These are phyloP conservation scores for Hyperoplus lanceolatus DNA, from an alignment of 2,797 vertebrate species.

Conservation along the genomic window DNA sequence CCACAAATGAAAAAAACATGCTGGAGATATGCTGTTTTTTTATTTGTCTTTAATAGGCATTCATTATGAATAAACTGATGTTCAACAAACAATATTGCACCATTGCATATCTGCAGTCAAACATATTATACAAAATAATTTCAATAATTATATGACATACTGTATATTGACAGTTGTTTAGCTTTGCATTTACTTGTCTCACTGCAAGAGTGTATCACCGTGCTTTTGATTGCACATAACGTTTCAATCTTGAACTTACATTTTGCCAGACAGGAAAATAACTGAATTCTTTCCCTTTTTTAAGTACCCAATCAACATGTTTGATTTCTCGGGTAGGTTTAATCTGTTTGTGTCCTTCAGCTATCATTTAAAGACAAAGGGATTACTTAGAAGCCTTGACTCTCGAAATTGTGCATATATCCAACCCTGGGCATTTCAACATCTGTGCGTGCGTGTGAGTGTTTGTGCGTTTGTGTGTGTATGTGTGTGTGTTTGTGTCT, in stretches of 20 bases:
- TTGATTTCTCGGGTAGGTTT: background rate
- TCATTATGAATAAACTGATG: background rate
- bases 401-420: slow-evolving; percentile 47
- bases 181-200: background rate
- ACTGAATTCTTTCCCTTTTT: background rate
- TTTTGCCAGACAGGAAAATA: background rate
- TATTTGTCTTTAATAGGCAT: background rate
- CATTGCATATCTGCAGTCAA: slow-evolving; percentile 1
- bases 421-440: slow-evolving; percentile 47
- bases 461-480: background rate
- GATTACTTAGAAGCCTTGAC: slow-evolving; percentile 2
- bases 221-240: background rate
- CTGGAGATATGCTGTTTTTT: background rate
- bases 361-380: background rate
- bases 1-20: background rate
- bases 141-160: background rate
- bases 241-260: background rate
- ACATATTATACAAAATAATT: background rate
- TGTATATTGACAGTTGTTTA: background rate
- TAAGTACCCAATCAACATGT: background rate
- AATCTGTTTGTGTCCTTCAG: background rate
- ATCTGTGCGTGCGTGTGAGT: slow-evolving; percentile 22
- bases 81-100: background rate
- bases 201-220: background rate
- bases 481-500: slow-evolving; percentile 6